Evolutionary conservation across 2,888 invertebrate species (phyloP), one percentile per base, ranked within the genome.

Genomic region (Zeuzera pyrina): DNA sequence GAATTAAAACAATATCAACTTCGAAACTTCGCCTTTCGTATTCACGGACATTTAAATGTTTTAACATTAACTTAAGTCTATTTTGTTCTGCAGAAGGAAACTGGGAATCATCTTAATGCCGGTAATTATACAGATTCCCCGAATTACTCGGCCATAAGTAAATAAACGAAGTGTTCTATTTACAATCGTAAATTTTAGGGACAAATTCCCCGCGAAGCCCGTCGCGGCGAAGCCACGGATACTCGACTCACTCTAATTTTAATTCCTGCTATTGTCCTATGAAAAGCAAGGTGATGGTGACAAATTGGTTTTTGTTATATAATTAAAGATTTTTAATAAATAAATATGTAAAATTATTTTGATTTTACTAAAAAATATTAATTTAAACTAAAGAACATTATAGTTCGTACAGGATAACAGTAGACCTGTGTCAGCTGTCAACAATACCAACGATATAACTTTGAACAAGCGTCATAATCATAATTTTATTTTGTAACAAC

Each of bases 61-160:
- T 74, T 66, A 76, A 61, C 74, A 72, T 74, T 69, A n/a, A 72
- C 68, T 74, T 74, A 68, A 68, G 63, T 68, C 50, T 49, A 45
- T 58, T 55, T 58, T 62, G 53, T 55, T 62, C 56, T 55, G 64
- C 57, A 15, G 57, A 48, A 62, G 52, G 69, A 70, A 63, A 62
- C 58, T 49, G 54, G 53, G 79, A 72, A 73, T 84, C 81, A 83
- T 84, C 83, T 77, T 83, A 81, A 84, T 84, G 66, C 81, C 61
- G 50, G 81, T 81, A 84, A 84, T 84, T 84, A 84, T 83, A 81
- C 76, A 71, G 83, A 81, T 81, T 83, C 70, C 48, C 42, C 62
- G 83, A 83, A 83, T 83, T 83, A 79, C 78, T 81, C 71, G 73
- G 65, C 74, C 77, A 78, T 79, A 78, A 79, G 77, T 79, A 78